Percentiles rank a stretch among this genome's conserved stretches.
phyloP scores from a whole-genome alignment of 2,797 vertebrate genomes.

The Microctenopoma steveboyesi region DNA sequence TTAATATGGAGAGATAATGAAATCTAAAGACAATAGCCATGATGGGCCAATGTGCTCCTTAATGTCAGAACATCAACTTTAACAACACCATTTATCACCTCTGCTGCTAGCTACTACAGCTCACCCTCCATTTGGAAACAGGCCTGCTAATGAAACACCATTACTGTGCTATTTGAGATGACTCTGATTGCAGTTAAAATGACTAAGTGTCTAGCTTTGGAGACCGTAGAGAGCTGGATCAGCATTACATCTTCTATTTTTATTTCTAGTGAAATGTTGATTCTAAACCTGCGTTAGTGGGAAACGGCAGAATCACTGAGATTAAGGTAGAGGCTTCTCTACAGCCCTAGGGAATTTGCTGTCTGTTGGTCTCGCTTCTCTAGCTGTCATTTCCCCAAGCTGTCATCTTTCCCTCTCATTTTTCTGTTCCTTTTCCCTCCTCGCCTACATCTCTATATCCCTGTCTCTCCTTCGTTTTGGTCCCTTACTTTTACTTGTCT shows the following conservation, averaged over 20 bases:
- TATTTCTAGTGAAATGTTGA: constrained; percentile 74
- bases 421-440: constrained; percentile 37
- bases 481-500: constrained; percentile 62
- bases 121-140: constrained; percentile 61
- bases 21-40: constrained; percentile 84
- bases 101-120: constrained; percentile 53
- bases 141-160: constrained; percentile 76
- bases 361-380: constrained; percentile 68
- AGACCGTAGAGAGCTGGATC: constrained; percentile 63
- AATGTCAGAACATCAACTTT: constrained; percentile 82
- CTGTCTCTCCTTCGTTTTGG: constrained; percentile 35
- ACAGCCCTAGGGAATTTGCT: constrained; percentile 65
- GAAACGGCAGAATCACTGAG: constrained; percentile 57
- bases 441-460: constrained; percentile 45
- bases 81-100: constrained; percentile 81
- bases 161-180: constrained; percentile 74
- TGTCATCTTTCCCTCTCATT: constrained; percentile 64
- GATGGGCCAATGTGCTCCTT: constrained; percentile 78
- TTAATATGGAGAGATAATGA: constrained; percentile 81
- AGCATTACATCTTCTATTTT: constrained; percentile 69
- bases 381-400: constrained; percentile 65
- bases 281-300: constrained; percentile 69
- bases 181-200: constrained; percentile 78
- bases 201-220: constrained; percentile 67
- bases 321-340: constrained; percentile 65